Conservation (phyloP, 2,888 invertebrate genomes). For the Tachystola acroxantha region DNA sequence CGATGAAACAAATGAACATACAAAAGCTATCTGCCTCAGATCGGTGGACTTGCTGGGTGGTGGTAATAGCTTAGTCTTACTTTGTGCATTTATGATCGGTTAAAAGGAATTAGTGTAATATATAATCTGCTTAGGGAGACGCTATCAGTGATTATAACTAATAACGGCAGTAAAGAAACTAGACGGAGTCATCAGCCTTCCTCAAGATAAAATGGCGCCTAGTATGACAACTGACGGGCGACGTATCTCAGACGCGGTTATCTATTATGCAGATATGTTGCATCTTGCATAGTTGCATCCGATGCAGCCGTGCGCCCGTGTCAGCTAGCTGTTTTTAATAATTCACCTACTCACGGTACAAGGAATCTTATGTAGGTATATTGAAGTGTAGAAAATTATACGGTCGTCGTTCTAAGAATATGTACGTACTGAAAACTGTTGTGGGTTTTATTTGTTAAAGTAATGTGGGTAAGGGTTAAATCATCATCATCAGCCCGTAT, state of each 20-base stretch:
- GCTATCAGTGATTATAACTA: slow-evolving; percentile 33
- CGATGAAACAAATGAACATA: too few relatives aligned
- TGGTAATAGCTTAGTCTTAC: too few relatives aligned
- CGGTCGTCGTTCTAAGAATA: slow-evolving; percentile 2
- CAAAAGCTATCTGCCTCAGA: too few relatives aligned
- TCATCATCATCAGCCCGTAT: too few relatives aligned
- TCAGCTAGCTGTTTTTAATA: slow-evolving; percentile 22
- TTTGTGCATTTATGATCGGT: too few relatives aligned
- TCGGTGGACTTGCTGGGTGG: too few relatives aligned
- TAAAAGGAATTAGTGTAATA: too few relatives aligned
- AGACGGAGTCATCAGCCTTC: slow-evolving; percentile 27
- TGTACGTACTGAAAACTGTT: slow-evolving; percentile 2
- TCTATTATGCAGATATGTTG: slow-evolving; percentile 34
- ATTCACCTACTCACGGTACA: slow-evolving; percentile 14
- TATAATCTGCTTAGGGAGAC: slow-evolving; percentile 10
- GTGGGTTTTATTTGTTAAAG: neutral
- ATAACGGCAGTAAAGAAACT: slow-evolving; percentile 32
- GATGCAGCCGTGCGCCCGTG: slow-evolving; percentile 13
- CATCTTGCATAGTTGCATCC: too few relatives aligned
- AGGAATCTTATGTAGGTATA: slow-evolving; percentile 1
- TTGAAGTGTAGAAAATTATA: slow-evolving; percentile 5
- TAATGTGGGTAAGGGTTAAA: too few relatives aligned
- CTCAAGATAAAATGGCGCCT: slow-evolving; percentile 34
- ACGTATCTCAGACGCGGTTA: slow-evolving; percentile 12
- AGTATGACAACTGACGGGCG: slow-evolving; percentile 25